These are phyloP conservation scores for Crocuta crocuta DNA, from an alignment of 2,113 vertebrate genomes.

Conservation along the genomic window DNA sequence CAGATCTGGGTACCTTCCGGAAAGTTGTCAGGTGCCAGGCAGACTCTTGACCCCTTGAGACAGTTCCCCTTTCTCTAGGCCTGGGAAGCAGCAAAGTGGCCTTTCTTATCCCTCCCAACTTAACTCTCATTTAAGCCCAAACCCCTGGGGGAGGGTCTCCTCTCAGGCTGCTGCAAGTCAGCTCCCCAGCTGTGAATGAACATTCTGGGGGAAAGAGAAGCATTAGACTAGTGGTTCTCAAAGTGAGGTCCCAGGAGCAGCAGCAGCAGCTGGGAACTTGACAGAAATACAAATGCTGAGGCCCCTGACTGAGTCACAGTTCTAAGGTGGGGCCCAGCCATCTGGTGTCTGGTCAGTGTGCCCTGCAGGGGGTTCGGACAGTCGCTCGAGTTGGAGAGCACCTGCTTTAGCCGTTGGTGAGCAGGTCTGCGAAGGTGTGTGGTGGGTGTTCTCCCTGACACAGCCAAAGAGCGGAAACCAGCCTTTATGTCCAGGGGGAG, in stretches of 20 bases:
- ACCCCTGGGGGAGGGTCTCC: background rate
- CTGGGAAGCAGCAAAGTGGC: background rate
- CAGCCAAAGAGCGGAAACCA: background rate
- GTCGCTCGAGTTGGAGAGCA: background rate
- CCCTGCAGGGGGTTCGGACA: background rate
- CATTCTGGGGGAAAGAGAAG: slow-evolving; percentile 7
- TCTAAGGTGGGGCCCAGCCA: too few species aligned
- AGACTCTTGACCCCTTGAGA: background rate
- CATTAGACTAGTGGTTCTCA: background rate
- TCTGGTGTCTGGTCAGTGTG: background rate
- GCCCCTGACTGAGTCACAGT: background rate
- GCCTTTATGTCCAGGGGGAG: background rate
- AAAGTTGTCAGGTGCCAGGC: background rate
- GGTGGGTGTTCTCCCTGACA: background rate
- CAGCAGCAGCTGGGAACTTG: background rate
- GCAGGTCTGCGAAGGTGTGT: background rate
- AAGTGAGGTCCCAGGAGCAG: background rate
- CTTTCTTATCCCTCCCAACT: background rate
- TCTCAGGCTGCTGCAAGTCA: background rate
- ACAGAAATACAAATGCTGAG: background rate
- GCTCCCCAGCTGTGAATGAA: background rate
- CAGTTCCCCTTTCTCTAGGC: background rate
- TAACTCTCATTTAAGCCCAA: background rate
- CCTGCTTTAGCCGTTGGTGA: background rate
- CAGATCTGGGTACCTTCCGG: background rate